Percentiles rank a stretch among this genome's conserved stretches.
Evolutionary conservation across 2,113 vertebrate genomes (phyloP).

Genomic region (Hemicordylus capensis): DNA sequence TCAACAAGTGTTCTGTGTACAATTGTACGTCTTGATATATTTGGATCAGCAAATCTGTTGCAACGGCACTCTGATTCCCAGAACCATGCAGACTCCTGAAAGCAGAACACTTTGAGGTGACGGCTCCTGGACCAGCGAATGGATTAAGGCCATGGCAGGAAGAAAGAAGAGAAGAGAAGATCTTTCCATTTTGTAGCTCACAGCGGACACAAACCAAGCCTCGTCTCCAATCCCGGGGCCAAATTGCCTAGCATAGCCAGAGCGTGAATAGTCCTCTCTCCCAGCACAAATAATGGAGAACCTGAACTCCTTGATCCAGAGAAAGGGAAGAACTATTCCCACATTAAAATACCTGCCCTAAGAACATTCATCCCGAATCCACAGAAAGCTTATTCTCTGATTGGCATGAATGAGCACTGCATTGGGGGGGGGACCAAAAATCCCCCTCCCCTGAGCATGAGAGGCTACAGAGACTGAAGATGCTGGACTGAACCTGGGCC

Average conservation of each 20-base stretch:
- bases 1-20: too few species aligned
- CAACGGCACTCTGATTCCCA: too few species aligned
- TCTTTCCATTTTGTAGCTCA: background rate
- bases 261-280: background rate
- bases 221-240: background rate
- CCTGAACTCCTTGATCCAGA: background rate
- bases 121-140: too few species aligned
- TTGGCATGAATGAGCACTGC: background rate
- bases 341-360: background rate
- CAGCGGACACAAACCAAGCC: background rate
- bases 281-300: background rate
- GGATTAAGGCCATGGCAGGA: too few species aligned
- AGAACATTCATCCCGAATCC: background rate
- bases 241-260: background rate
- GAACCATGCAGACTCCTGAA: too few species aligned
- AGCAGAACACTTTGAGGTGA: too few species aligned
- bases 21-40: too few species aligned
- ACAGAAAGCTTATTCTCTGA: background rate
- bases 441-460: background rate
- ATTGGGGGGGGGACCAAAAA: too few species aligned
- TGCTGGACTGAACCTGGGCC: background rate
- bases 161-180: background rate
- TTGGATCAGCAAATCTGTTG: too few species aligned
- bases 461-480: background rate
- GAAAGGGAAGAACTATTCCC: too few species aligned